Evolutionary conservation across 2,888 invertebrate genomes (phyloP).

Genomic region (Oscheius myriophilus): DNA sequence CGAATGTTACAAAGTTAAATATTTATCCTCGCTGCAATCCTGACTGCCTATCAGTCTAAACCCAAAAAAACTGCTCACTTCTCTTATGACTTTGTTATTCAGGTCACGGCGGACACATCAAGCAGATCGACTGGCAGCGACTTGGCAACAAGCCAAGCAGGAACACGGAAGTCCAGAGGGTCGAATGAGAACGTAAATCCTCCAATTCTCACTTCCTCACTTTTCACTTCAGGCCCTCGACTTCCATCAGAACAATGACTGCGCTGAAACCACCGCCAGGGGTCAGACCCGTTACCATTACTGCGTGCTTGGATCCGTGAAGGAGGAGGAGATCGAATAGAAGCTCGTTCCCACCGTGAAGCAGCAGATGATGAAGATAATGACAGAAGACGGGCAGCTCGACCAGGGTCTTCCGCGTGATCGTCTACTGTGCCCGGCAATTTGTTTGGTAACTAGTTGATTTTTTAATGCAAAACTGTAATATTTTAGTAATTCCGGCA

Average conservation of each 20-base stretch:
- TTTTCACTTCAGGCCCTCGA: constrained; percentile 82
- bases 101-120: constrained; percentile 81
- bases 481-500: constrained; percentile 74
- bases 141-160: constrained; percentile 79
- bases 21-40: no score
- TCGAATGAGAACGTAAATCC: constrained; percentile 38
- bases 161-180: no score
- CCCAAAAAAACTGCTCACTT: no score
- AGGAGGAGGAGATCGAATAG: constrained; percentile 90
- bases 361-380: no score
- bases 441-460: constrained; percentile 81
- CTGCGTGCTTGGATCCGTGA: constrained; percentile 89
- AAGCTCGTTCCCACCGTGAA: constrained; percentile 91
- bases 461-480: no score
- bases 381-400: constrained; percentile 91
- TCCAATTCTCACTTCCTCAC: background rate
- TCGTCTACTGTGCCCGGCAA: constrained; percentile 93
- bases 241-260: no score
- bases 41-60: no score
- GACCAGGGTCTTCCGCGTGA: constrained; percentile 93
- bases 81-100: background rate
- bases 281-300: constrained; percentile 98
- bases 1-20: no score
- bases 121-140: constrained; percentile 89
- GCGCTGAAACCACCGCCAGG: constrained; percentile 97